Conservation (phyloP, 1,140 invertebrate genomes). For the Stenopsyche tienmushanensis region DNA sequence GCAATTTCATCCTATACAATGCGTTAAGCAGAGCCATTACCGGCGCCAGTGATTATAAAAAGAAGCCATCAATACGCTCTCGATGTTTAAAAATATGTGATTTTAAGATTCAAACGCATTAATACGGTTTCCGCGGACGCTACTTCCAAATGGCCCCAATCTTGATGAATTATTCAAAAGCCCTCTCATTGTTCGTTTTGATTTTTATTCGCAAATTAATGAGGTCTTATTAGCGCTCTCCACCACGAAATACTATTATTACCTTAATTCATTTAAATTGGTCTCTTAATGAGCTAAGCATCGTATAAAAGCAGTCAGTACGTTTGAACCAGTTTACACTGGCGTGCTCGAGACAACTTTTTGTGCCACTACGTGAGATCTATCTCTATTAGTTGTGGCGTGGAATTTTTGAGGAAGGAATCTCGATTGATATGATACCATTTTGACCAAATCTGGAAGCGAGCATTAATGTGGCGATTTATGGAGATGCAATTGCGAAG, state of each 20-base stretch:
- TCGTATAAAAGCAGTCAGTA: not conserved
- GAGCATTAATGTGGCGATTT: not conserved
- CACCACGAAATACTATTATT: too few relatives aligned
- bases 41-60: too few relatives aligned
- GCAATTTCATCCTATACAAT: too few relatives aligned
- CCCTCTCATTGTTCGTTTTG: not conserved
- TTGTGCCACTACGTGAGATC: conserved; percentile 16
- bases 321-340: conserved; percentile 9
- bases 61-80: too few relatives aligned
- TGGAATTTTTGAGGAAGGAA: not conserved
- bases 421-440: not conserved
- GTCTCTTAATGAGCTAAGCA: not conserved
- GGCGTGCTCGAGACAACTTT: conserved; percentile 4
- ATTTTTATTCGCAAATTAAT: not conserved
- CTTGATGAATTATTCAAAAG: not conserved
- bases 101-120: too few relatives aligned
- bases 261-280: too few relatives aligned
- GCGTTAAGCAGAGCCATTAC: too few relatives aligned
- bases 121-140: too few relatives aligned
- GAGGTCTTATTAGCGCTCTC: not conserved
- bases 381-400: not conserved
- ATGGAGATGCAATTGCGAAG: too few relatives aligned
- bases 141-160: too few relatives aligned
- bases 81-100: too few relatives aligned
- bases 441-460: conserved; percentile 1